phyloP scores from a whole-genome alignment of 2,888 invertebrate genomes.

The Smittia aterrima region DNA sequence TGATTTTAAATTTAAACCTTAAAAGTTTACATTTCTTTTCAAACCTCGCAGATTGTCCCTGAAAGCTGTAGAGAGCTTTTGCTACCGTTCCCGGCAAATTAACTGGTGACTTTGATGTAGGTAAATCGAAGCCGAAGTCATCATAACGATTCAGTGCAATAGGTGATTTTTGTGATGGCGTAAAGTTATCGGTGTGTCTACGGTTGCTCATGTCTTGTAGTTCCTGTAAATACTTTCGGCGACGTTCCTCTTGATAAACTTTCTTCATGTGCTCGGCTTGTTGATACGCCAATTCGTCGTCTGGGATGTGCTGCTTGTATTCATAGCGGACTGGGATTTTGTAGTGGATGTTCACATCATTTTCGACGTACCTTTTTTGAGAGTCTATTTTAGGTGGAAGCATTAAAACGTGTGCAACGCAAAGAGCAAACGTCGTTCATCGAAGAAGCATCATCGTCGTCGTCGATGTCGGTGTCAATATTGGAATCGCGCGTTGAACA shows the following conservation, averaged over 20 bases:
- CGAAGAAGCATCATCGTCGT: constrained; percentile 5
- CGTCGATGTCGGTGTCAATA: background rate
- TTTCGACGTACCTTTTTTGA: constrained; percentile 84
- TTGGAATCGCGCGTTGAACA: constrained; percentile 26
- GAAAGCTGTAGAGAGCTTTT: constrained; percentile 86
- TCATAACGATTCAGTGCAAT: constrained; percentile 91
- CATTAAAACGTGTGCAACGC: constrained; percentile 23
- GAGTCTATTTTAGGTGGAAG: constrained; percentile 61
- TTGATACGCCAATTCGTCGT: constrained; percentile 81
- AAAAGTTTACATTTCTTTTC: background rate
- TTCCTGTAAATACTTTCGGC: constrained; percentile 89
- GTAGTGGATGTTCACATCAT: constrained; percentile 93
- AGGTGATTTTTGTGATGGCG: constrained; percentile 89
- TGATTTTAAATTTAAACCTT: background rate
- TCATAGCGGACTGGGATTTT: constrained; percentile 84
- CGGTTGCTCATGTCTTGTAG: constrained; percentile 91
- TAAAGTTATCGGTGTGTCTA: constrained; percentile 91
- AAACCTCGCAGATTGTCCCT: constrained; percentile 69
- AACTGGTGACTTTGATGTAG: constrained; percentile 51
- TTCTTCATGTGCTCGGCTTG: constrained; percentile 90
- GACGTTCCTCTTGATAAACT: constrained; percentile 83
- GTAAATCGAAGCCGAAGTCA: constrained; percentile 71
- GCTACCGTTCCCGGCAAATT: constrained; percentile 74
- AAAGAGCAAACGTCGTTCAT: constrained; percentile 28
- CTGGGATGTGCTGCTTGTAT: constrained; percentile 80